A percentile compares a stretch with the other conserved stretches of the same genome.
phyloP scores from a whole-genome alignment of 2,113 vertebrate species.

The Agapornis roseicollis region DNA sequence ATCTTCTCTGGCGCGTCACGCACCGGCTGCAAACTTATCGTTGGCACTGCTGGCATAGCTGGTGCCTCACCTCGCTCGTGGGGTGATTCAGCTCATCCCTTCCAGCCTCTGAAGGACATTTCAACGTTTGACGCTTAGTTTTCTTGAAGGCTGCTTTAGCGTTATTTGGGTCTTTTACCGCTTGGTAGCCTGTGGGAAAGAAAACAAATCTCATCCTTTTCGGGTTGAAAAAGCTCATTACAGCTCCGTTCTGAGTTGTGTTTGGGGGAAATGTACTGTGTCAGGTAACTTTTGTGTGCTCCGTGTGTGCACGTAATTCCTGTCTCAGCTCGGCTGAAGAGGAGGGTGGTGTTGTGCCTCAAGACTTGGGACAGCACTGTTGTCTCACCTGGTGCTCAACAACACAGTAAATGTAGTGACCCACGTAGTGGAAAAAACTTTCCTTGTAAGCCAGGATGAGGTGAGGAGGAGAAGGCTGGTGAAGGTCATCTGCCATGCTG shows the following conservation, averaged over 20 bases:
- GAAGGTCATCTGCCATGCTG: neutral
- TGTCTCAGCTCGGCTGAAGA: rapidly evolving
- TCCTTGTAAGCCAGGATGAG: rapidly evolving
- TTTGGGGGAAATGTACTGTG: neutral
- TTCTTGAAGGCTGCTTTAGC: neutral
- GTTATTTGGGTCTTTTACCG: neutral
- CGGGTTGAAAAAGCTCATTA: rapidly evolving
- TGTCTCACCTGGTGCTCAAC: neutral
- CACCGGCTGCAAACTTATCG: neutral
- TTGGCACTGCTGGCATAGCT: neutral
- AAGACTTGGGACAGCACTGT: neutral
- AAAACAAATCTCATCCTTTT: neutral
- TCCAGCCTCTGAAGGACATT: neutral
- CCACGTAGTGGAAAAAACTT: neutral
- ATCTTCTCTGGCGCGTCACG: neutral
- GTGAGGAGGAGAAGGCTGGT: neutral
- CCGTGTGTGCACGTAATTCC: neutral
- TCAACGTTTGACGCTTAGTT: neutral
- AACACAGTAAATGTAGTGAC: rapidly evolving
- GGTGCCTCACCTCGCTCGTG: neutral
- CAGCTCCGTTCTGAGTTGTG: neutral
- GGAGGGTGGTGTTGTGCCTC: neutral
- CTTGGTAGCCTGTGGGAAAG: neutral
- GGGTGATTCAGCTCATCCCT: constrained; percentile 34
- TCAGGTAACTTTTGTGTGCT: constrained; percentile 30